Evolutionary conservation across 2,888 invertebrate genomes (phyloP).

Genomic region (Dendrolimus pini): DNA sequence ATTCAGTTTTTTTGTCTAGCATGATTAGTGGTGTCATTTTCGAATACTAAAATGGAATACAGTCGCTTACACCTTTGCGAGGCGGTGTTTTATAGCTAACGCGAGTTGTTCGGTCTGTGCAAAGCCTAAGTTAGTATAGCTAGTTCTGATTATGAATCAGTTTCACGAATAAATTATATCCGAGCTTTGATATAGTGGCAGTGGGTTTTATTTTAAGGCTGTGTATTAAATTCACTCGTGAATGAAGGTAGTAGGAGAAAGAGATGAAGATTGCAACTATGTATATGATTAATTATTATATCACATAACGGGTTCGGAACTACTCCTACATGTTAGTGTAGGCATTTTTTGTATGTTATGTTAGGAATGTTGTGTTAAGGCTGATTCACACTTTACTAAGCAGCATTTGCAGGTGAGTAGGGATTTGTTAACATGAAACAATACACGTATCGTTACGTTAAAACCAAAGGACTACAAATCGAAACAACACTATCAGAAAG

Average conservation of each 20-base stretch:
- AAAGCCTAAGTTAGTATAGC: constrained; percentile 32
- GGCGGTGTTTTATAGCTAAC: no score
- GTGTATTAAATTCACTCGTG: constrained; percentile 59
- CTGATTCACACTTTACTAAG: no score
- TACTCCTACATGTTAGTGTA: constrained; percentile 44
- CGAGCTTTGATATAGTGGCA: constrained; percentile 50
- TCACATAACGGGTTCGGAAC: constrained; percentile 9
- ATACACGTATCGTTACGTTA: no score
- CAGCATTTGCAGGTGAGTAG: no score
- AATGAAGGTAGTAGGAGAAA: constrained; percentile 45
- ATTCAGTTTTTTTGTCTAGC: no score
- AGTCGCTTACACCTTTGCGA: no score
- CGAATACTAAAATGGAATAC: no score
- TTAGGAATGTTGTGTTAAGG: constrained; percentile 44
- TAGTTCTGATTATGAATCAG: constrained; percentile 36
- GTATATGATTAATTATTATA: constrained; percentile 5
- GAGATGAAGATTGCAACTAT: constrained; percentile 32
- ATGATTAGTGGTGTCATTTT: no score
- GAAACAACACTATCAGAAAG: no score
- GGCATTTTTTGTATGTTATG: constrained; percentile 36
- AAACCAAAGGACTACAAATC: no score
- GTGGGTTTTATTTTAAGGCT: constrained; percentile 65
- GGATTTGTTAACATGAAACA: no score
- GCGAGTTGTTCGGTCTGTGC: no score
- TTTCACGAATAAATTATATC: constrained; percentile 21